Evolutionary conservation across 2,113 vertebrate genomes (phyloP), one percentile per base, ranked within the genome.

Genomic region (Pollachius pollachius): DNA sequence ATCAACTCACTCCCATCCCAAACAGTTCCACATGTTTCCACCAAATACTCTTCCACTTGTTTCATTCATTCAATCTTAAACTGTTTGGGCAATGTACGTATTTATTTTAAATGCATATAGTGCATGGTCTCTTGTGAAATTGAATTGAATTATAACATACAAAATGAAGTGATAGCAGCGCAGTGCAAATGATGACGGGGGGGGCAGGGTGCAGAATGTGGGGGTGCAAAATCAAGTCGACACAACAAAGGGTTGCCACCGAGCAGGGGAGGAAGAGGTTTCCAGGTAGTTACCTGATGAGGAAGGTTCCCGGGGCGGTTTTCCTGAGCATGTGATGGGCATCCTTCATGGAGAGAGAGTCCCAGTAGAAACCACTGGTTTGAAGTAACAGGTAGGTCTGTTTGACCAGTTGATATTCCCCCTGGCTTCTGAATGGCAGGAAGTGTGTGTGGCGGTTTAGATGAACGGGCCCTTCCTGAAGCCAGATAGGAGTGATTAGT

Each of bases 321-420:
- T 74, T 30, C 3, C 83, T 82, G 34, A 99, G 93, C 65, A 91
- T 92, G 70, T 86, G 72, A 0, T 98, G 97, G 4, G 97, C 96
- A 11, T 93, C 91, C 18, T 82, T 94, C 87, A 97, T 96, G 1
- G 89, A 90, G 87, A 98, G 88, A 0, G 95, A 90, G 0, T 95
- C 95, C 95, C 96, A 99, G 85, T 99, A 99, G 87, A 95, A 99
- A 25, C 95, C 95, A 18, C 95, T 95, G 78, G 92, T 91, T 2
- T 92, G 94, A 68, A 99, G 90, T 86, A 95, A 90, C 34, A 85
- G 87, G 79, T 92, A 93, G 8, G 96, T 90, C 25, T 74, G 87
- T 23, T 83, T 94, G 84, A 99, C 95, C 71, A 94, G 90, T 48
- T 85, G 85, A 58, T 95, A 96, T 60, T 99, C 95, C 0, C 85